A percentile compares a stretch with the other conserved stretches of the same genome.
These are phyloP conservation scores for Rhinopithecus roxellana DNA, from an alignment of 2,113 vertebrate genomes.

Conservation along the genomic window DNA sequence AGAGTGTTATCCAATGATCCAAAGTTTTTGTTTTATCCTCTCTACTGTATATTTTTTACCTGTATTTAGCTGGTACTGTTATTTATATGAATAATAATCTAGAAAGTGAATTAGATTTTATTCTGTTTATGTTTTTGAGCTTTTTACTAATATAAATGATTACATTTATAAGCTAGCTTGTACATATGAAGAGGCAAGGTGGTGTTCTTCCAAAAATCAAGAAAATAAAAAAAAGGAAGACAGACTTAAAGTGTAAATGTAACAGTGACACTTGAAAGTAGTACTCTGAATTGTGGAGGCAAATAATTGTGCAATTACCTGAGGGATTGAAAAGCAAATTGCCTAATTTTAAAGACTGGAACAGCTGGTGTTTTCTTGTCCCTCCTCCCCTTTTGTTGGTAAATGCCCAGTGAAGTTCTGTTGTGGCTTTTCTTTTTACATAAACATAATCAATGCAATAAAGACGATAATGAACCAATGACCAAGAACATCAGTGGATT, in stretches of 20 bases:
- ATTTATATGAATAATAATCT: not conserved
- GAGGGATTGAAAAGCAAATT: slow-evolving; percentile 43
- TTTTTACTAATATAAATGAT: not conserved
- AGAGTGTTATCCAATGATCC: not conserved
- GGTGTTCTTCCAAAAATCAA: slow-evolving; percentile 2
- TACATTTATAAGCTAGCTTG: not conserved
- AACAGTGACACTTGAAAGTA: slow-evolving; percentile 32
- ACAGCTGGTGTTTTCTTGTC: slow-evolving; percentile 55
- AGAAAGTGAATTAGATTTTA: not conserved
- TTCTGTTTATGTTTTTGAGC: not conserved
- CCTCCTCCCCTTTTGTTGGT: not conserved
- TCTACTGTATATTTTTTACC: not conserved
- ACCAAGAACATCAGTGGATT: slow-evolving; percentile 42
- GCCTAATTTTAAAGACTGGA: slow-evolving; percentile 54
- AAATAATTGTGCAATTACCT: slow-evolving; percentile 62
- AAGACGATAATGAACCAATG: slow-evolving; percentile 67
- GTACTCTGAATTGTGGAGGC: slow-evolving; percentile 42
- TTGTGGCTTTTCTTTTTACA: slow-evolving; percentile 48
- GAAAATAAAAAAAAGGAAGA: not conserved
- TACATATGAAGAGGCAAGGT: not conserved
- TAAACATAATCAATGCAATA: slow-evolving; percentile 58
- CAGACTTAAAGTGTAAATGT: not conserved
- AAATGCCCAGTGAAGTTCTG: slow-evolving; percentile 45
- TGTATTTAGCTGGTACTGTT: not conserved
- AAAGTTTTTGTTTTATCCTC: not conserved